Evolutionary conservation across 2,888 invertebrate genomes (phyloP), one percentile per base, ranked within the genome.

Genomic region (Papilio protenor): DNA sequence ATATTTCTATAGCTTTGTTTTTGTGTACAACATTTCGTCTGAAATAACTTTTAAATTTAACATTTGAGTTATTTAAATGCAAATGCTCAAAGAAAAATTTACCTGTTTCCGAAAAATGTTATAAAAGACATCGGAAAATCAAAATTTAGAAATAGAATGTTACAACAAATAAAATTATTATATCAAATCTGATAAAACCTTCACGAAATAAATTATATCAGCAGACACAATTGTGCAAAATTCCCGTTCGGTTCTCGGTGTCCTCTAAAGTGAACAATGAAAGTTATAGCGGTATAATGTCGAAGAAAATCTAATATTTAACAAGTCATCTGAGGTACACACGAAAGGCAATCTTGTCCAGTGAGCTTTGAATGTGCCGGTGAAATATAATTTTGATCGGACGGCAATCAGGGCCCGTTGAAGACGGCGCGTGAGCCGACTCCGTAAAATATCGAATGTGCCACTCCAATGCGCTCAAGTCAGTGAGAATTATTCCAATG

Each of bases 381-480:
- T 89, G 91, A 94, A 93, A 94, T 94, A 94, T 95, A 94, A 94
- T 95, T 94, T 90, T 93, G 94, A 94, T 95, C 90, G 92, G 92
- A 90, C 92, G 89, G 93, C 95, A 95, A 95, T 95, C 95, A 95
- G 92, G 89, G 88, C 84, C 93, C 89, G 95, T 95, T 94, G 94
- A 94, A 94, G 93, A 89, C 86, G 90, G 91, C 89, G 94, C 95
- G 95, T 95, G 95, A 94, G 92, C 84, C 85, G 95, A 94, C 91
- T 95, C 80, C 77, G 84, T 89, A 92, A 93, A 92, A 93, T 93
- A 92, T 92, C 90, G 92, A 92, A 91, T 90, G 89, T 90, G 87
- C 88, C 86, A 84, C 85, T 85, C 84, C 84, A 55, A 83, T 82
- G 82, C 81, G 81, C 80, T 83, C 86, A 72, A 49, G 75, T 52